phyloP scores from a whole-genome alignment of 2,113 vertebrate genomes.

The Ochotona curzoniae region DNA sequence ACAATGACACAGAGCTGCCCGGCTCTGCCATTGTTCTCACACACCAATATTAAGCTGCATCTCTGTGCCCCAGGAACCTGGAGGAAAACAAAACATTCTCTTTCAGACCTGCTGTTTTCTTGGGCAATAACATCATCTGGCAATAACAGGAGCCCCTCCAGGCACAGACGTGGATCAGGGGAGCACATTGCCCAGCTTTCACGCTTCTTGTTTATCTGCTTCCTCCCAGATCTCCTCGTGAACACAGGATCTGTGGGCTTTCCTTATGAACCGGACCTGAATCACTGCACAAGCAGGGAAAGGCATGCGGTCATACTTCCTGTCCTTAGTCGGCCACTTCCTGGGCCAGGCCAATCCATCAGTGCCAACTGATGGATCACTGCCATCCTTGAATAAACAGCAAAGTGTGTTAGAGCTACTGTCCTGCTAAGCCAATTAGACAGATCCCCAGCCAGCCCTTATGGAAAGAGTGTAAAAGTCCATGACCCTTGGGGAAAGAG shows the following conservation, averaged over 20 bases:
- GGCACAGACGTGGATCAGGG: background rate
- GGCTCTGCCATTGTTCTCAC: slow-evolving; percentile 39
- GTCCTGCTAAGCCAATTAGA: background rate
- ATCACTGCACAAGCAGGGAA: background rate
- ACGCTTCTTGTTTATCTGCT: background rate
- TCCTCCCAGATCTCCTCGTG: slow-evolving; percentile 5
- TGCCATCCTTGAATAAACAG: background rate
- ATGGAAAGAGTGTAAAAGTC: background rate
- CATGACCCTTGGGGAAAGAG: background rate
- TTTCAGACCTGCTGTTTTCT: slow-evolving; percentile 31
- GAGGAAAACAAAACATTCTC: slow-evolving; percentile 48
- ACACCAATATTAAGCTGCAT: background rate
- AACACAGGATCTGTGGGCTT: background rate
- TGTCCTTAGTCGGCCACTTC: background rate
- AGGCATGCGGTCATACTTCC: background rate
- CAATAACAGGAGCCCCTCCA: background rate
- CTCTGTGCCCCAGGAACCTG: slow-evolving; percentile 30
- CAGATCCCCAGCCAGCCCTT: background rate
- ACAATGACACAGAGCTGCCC: slow-evolving; percentile 29
- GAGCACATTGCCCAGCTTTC: background rate
- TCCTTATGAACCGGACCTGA: background rate
- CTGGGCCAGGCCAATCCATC: background rate
- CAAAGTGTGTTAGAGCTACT: accelerated
- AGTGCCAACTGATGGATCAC: background rate
- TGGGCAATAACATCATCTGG: background rate